These are phyloP conservation scores for Herpetotheres cachinnans DNA, from an alignment of 2,113 vertebrate genomes.

Conservation along the genomic window DNA sequence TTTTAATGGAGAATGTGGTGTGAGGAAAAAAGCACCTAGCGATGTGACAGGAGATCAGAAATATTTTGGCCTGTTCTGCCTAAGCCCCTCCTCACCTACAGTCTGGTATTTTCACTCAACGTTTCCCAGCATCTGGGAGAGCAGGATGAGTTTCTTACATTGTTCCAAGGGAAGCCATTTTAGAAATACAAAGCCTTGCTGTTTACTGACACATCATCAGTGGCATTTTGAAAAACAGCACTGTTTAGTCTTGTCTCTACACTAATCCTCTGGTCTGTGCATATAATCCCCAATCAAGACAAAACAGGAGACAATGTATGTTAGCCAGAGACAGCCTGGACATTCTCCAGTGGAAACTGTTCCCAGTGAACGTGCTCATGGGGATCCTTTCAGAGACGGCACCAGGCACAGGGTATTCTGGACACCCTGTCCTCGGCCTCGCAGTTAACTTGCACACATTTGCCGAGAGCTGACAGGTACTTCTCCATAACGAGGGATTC, in stretches of 20 bases:
- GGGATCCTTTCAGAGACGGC: neutral
- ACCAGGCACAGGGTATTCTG: fast-evolving
- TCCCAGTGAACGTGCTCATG: fast-evolving
- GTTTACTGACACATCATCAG: neutral
- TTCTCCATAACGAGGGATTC: neutral
- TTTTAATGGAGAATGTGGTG: neutral
- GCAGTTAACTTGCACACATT: neutral
- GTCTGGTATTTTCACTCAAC: neutral
- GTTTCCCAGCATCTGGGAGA: fast-evolving
- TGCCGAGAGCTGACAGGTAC: neutral
- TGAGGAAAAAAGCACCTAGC: fast-evolving
- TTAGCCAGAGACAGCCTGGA: neutral
- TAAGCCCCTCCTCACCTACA: neutral
- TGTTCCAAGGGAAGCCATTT: neutral
- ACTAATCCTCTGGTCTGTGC: neutral
- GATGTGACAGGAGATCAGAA: neutral
- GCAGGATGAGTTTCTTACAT: neutral
- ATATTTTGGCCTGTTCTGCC: neutral
- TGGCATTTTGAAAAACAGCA: neutral
- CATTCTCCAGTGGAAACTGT: neutral
- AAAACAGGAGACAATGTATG: neutral
- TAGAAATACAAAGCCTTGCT: neutral
- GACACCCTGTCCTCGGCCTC: neutral
- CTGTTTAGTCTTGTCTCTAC: no score
- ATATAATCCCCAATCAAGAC: neutral